phyloP scores from a whole-genome alignment of 2,797 vertebrate genomes.

The Hirundo rustica region DNA sequence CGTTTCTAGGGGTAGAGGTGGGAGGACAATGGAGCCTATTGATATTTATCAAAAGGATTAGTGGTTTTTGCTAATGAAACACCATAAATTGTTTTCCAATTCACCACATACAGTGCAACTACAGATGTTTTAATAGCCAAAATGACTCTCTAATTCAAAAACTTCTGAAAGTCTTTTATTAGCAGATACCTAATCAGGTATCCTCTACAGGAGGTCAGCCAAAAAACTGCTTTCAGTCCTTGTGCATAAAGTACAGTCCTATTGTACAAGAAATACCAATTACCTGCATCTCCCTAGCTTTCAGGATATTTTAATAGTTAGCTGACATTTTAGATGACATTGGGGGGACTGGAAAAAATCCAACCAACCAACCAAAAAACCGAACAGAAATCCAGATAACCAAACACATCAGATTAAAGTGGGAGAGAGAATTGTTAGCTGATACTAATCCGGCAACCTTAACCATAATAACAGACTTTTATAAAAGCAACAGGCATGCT shows the following conservation, averaged over 20 bases:
- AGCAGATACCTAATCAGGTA: not conserved
- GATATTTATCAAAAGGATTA: not conserved
- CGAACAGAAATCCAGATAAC: not conserved
- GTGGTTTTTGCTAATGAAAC: not conserved
- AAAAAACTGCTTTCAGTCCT: not conserved
- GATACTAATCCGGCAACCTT: not conserved
- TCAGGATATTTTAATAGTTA: not conserved
- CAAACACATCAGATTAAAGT: not conserved
- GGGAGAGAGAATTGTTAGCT: not conserved
- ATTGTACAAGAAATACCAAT: not conserved
- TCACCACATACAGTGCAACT: rapidly evolving
- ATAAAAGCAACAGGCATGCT: not conserved
- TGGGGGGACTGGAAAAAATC: not conserved
- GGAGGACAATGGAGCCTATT: not conserved
- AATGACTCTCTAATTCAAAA: not conserved
- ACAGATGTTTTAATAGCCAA: not conserved
- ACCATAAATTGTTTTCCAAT: not conserved
- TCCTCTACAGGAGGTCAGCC: not conserved
- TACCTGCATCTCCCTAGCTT: not conserved
- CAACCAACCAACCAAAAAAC: no score
- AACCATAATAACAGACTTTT: not conserved
- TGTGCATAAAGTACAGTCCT: rapidly evolving
- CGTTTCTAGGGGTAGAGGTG: not conserved
- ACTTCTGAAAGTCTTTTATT: not conserved
- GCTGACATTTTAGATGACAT: not conserved